A percentile compares a stretch with the other conserved stretches of the same genome.
Conservation (phyloP, 2,888 invertebrate species). For the Coleophora deauratella region DNA sequence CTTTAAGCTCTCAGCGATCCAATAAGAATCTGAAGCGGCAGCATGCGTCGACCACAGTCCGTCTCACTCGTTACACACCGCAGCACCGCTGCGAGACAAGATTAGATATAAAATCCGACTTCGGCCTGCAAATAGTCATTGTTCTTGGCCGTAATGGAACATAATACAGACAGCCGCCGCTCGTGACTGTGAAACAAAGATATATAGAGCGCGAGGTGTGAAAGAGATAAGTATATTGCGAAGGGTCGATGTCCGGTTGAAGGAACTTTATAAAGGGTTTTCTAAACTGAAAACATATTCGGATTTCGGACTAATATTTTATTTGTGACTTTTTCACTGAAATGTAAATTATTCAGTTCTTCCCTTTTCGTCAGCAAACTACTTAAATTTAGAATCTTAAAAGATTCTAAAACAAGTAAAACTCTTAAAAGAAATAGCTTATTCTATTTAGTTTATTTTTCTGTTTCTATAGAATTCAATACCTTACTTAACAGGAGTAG, state of each 20-base stretch:
- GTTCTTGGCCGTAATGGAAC: slow-evolving; percentile 71
- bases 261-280: slow-evolving; percentile 66
- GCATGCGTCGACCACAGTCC: slow-evolving; percentile 28
- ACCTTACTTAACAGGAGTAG: too few relatives aligned
- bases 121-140: slow-evolving; percentile 64
- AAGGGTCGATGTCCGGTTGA: slow-evolving; percentile 70
- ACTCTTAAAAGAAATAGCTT: too few relatives aligned
- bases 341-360: too few relatives aligned
- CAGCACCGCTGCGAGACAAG: slow-evolving; percentile 34
- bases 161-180: slow-evolving; percentile 72
- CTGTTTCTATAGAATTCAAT: too few relatives aligned
- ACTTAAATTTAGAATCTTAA: too few relatives aligned
- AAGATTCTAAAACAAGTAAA: too few relatives aligned
- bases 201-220: slow-evolving; percentile 34
- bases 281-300: slow-evolving; percentile 13
- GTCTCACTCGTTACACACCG: slow-evolving; percentile 39
- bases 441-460: too few relatives aligned
- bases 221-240: slow-evolving; percentile 53
- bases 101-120: slow-evolving; percentile 51
- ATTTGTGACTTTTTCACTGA: too few relatives aligned
- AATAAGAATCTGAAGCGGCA: slow-evolving; percentile 61
- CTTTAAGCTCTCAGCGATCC: slow-evolving; percentile 63
- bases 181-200: slow-evolving; percentile 66
- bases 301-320: too few relatives aligned
- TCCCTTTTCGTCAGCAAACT: too few relatives aligned